These are phyloP conservation scores for Actinopyga echinites DNA, from an alignment of 53 echinoderm and acorn worm genomes.

Conservation along the genomic window DNA sequence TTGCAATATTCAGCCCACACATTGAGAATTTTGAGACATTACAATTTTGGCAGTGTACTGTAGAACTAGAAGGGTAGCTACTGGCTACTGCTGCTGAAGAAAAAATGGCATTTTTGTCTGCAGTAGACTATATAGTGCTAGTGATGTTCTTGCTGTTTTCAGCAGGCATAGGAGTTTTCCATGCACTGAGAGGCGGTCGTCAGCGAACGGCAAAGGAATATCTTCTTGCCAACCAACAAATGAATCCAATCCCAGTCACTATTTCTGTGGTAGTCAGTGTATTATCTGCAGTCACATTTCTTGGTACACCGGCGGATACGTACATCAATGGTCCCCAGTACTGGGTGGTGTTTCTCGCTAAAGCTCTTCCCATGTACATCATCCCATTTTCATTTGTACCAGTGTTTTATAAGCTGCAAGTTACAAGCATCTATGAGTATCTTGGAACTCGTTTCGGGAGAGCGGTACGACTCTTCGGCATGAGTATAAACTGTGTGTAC, in stretches of 20 bases:
- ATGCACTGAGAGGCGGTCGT: constrained; percentile 25
- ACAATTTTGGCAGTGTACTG: no score
- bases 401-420: constrained; percentile 31
- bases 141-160: neutral
- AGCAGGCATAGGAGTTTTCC: constrained; percentile 24
- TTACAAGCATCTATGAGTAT: constrained; percentile 39
- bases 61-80: no score
- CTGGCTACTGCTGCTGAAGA: no score
- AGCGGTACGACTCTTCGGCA: neutral
- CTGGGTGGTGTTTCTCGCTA: constrained; percentile 22
- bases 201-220: constrained; percentile 29
- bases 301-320: constrained; percentile 28
- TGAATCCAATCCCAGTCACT: constrained; percentile 39
- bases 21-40: no score
- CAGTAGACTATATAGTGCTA: neutral
- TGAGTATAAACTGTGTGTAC: neutral
- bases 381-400: constrained; percentile 26
- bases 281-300: constrained; percentile 12
- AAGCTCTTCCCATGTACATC: constrained; percentile 7
- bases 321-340: constrained; percentile 38
- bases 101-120: constrained; percentile 5
- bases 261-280: constrained; percentile 37
- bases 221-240: constrained; percentile 24
- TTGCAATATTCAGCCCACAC: no score
- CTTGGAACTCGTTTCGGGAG: constrained; percentile 21